phyloP scores from a whole-genome alignment of 2,113 vertebrate species.

The Hepsetus odoe region DNA sequence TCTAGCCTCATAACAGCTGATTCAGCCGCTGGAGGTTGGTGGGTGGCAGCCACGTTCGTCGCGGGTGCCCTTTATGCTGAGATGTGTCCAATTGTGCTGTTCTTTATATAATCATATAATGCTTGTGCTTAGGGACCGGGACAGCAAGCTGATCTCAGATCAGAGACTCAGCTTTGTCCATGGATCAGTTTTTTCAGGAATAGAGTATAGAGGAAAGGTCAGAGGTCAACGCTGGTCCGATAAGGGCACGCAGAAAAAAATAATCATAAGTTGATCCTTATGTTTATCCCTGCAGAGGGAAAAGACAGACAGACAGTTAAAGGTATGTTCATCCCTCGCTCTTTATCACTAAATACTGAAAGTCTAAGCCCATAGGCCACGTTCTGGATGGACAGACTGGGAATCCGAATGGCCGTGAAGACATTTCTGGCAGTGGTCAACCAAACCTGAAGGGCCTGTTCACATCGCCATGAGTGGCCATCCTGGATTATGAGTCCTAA shows the following conservation, averaged over 20 bases:
- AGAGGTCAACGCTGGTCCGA: neutral
- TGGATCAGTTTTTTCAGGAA: too few relatives aligned
- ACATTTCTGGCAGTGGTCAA: too few relatives aligned
- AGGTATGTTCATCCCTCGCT: too few relatives aligned
- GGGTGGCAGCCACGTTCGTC: neutral
- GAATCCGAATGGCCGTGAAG: too few relatives aligned
- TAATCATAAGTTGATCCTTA: too few relatives aligned
- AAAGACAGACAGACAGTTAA: too few relatives aligned
- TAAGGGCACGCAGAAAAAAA: too few relatives aligned
- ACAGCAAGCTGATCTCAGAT: neutral
- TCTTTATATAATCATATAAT: slow-evolving; percentile 1
- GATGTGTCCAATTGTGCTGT: slow-evolving; percentile 23
- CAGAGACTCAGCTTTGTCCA: neutral
- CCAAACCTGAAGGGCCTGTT: neutral
- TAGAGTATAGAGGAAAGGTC: neutral
- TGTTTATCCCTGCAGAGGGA: too few relatives aligned
- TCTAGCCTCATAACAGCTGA: slow-evolving; percentile 38
- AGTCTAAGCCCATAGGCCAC: too few relatives aligned
- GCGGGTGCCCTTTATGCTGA: slow-evolving; percentile 34
- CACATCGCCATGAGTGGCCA: neutral
- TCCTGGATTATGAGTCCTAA: neutral
- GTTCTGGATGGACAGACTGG: too few relatives aligned
- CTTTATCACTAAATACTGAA: too few relatives aligned
- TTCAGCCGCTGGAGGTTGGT: slow-evolving; percentile 4
- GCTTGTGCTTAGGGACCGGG: neutral